Evolutionary conservation across 2,888 invertebrate genomes (phyloP).

Genomic region (Agriotes lineatus): DNA sequence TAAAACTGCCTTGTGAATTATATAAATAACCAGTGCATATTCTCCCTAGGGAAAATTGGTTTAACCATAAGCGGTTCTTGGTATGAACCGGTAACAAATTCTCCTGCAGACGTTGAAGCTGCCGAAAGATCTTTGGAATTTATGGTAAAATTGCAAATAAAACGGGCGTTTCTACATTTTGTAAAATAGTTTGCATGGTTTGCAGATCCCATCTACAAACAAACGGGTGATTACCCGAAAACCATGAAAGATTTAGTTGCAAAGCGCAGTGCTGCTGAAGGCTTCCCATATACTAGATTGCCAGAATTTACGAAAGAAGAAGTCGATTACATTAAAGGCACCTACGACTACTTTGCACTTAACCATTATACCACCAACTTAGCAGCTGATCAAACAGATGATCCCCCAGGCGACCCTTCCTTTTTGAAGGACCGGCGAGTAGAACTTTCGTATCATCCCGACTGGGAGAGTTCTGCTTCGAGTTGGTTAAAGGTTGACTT

Average conservation of each 20-base stretch:
- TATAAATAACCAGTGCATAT: too few relatives aligned
- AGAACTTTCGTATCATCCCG: too few relatives aligned
- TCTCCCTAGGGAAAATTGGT: conserved; percentile 67
- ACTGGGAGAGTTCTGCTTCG: too few relatives aligned
- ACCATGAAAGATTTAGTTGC: conserved; percentile 69
- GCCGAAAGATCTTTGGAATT: conserved; percentile 69
- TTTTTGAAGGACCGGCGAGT: too few relatives aligned
- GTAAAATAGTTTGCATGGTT: conserved; percentile 69
- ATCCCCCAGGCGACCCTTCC: conserved; percentile 12
- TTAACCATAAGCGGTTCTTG: conserved; percentile 63
- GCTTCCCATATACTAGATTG: conserved; percentile 70
- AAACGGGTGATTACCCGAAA: conserved; percentile 71
- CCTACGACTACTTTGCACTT: conserved; percentile 68
- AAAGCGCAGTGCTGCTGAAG: conserved; percentile 69
- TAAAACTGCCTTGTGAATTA: conserved; percentile 17
- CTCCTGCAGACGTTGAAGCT: conserved; percentile 67
- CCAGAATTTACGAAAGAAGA: conserved; percentile 70
- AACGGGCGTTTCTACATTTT: neutral
- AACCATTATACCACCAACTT: conserved; percentile 66
- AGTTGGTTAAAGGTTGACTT: neutral
- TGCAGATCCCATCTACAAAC: conserved; percentile 70
- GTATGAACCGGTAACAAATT: conserved; percentile 67
- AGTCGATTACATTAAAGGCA: conserved; percentile 62
- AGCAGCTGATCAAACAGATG: neutral
- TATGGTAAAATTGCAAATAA: conserved; percentile 51